These are phyloP conservation scores for Hirtodrosophila alboralis DNA, from an alignment of 2,888 invertebrate genomes.

Conservation along the genomic window DNA sequence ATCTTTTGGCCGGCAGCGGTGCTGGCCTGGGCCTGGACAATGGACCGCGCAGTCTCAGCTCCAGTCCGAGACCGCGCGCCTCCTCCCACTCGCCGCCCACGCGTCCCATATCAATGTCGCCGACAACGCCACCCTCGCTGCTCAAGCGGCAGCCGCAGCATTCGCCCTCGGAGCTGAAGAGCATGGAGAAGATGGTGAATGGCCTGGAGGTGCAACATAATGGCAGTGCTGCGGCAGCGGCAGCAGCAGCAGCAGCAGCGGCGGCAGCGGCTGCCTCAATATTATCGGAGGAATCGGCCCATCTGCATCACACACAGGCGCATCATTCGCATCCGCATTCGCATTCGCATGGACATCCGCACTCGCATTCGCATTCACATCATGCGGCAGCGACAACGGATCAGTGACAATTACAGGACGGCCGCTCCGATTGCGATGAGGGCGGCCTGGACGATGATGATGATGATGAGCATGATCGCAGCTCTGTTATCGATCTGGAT, in stretches of 20 bases:
- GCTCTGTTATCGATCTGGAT: slow-evolving; percentile 84
- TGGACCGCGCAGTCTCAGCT: slow-evolving; percentile 83
- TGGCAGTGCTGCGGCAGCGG: slow-evolving; percentile 72
- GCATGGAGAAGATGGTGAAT: slow-evolving; percentile 98
- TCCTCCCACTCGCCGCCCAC: slow-evolving; percentile 84
- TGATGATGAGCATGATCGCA: slow-evolving; percentile 80
- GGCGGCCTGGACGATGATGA: slow-evolving; percentile 70
- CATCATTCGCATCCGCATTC: slow-evolving; percentile 55
- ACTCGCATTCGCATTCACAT: slow-evolving; percentile 39
- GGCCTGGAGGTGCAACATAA: slow-evolving; percentile 94
- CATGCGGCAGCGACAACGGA: slow-evolving; percentile 72
- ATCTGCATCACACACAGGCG: slow-evolving; percentile 64
- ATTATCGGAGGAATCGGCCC: slow-evolving; percentile 60
- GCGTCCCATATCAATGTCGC: slow-evolving; percentile 84
- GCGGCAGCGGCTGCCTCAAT: slow-evolving; percentile 61
- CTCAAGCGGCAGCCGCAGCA: slow-evolving; percentile 81
- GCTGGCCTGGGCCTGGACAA: slow-evolving; percentile 73
- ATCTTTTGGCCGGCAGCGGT: slow-evolving; percentile 59
- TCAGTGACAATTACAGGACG: slow-evolving; percentile 84
- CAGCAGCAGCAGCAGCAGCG: slow-evolving; percentile 61
- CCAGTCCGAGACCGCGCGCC: slow-evolving; percentile 83
- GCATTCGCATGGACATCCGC: slow-evolving; percentile 41
- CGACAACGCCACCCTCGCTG: slow-evolving; percentile 85
- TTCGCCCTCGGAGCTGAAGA: slow-evolving; percentile 91
- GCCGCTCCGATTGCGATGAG: slow-evolving; percentile 75